A percentile compares a stretch with the other conserved stretches of the same genome.
Evolutionary conservation across 1,140 invertebrate genomes (phyloP).

Genomic region (Aphelinus certus): DNA sequence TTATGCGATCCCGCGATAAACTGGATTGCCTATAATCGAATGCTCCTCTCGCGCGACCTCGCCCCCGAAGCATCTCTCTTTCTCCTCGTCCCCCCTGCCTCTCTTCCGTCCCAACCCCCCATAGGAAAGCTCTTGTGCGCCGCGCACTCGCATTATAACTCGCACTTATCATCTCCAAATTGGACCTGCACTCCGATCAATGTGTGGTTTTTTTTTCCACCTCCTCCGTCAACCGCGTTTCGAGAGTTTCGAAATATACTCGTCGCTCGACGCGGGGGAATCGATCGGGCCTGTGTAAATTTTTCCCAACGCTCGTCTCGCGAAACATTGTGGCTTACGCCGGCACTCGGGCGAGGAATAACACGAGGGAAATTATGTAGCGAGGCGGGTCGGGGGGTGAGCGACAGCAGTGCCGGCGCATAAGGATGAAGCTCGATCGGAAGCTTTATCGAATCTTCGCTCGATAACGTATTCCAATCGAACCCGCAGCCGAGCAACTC

Average conservation of each 20-base stretch:
- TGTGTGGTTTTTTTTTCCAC: neutral
- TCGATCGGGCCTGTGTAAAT: too few relatives aligned
- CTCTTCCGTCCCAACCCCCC: slow-evolving; percentile 1
- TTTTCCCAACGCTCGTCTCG: too few relatives aligned
- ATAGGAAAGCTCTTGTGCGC: slow-evolving; percentile 25
- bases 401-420: slow-evolving; percentile 8
- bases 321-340: too few relatives aligned
- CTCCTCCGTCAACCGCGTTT: slow-evolving; percentile 1
- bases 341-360: too few relatives aligned
- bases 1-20: slow-evolving; percentile 53
- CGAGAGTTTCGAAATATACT: too few relatives aligned
- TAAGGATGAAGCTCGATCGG: slow-evolving; percentile 45
- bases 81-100: slow-evolving; percentile 7
- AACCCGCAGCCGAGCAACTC: slow-evolving; percentile 54
- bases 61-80: slow-evolving; percentile 9
- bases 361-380: too few relatives aligned
- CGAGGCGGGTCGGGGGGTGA: too few relatives aligned
- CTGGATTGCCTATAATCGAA: slow-evolving; percentile 51
- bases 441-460: slow-evolving; percentile 46
- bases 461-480: slow-evolving; percentile 48
- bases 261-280: too few relatives aligned
- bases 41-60: slow-evolving; percentile 32
- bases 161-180: slow-evolving; percentile 36
- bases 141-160: slow-evolving; percentile 29
- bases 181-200: neutral